A percentile compares a stretch with the other conserved stretches of the same genome.
These are phyloP conservation scores for Gambelia wislizenii DNA, from an alignment of 2,797 vertebrate genomes.

Conservation along the genomic window DNA sequence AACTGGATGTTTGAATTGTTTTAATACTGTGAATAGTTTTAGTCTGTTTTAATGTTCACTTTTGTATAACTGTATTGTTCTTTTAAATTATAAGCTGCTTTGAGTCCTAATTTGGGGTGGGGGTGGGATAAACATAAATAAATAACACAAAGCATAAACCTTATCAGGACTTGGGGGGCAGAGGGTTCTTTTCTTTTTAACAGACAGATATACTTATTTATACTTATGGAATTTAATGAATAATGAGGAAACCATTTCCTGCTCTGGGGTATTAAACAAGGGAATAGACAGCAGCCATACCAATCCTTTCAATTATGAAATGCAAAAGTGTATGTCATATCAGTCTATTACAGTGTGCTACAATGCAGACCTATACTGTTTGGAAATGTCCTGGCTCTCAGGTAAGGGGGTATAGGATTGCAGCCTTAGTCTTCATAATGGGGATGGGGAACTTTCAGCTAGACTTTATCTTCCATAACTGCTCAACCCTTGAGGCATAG, in stretches of 20 bases:
- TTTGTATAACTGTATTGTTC: too few species aligned
- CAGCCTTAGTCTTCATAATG: too few species aligned
- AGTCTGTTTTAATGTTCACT: too few species aligned
- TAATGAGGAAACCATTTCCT: background rate
- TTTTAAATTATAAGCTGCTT: too few species aligned
- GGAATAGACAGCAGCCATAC: too few species aligned
- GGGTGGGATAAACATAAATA: too few species aligned
- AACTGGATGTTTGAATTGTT: too few species aligned
- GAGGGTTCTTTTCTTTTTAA: background rate
- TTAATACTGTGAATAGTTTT: too few species aligned
- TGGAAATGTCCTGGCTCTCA: too few species aligned
- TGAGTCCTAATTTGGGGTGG: too few species aligned
- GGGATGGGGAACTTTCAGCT: background rate
- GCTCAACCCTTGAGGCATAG: background rate
- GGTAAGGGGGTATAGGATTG: too few species aligned
- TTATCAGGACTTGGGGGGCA: background rate
- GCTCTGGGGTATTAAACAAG: background rate
- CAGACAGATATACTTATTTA: background rate
- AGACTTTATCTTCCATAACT: background rate
- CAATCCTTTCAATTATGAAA: background rate
- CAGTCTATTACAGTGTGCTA: background rate
- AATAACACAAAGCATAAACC: background rate
- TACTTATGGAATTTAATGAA: background rate
- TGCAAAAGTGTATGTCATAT: background rate
- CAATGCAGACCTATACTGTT: background rate